A percentile compares a stretch with the other conserved stretches of the same genome.
Conservation (phyloP, 2,113 vertebrate genomes). For the Sphyrna mokarran region DNA sequence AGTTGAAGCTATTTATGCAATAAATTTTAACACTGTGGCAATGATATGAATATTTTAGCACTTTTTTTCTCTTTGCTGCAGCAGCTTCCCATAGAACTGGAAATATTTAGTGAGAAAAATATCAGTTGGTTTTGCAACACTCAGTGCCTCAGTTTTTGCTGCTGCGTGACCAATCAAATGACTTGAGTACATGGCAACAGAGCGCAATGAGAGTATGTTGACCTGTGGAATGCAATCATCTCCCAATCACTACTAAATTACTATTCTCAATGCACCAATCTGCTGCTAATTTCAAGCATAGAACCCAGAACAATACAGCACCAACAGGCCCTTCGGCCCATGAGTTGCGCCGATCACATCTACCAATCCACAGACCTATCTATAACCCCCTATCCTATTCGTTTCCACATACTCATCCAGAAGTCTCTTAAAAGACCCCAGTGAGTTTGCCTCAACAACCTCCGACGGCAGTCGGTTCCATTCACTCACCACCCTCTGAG, state of each 20-base stretch:
- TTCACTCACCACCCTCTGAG: no score
- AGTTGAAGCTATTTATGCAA: neutral
- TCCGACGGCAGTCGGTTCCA: no score
- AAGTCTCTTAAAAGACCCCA: no score
- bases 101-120: neutral
- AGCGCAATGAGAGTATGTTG: neutral
- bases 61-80: neutral
- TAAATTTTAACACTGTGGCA: neutral
- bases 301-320: no score
- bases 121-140: neutral
- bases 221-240: neutral
- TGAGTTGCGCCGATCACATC: no score
- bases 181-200: neutral
- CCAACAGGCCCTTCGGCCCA: no score
- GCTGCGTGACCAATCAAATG: neutral
- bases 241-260: neutral
- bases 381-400: no score
- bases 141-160: neutral
- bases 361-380: no score
- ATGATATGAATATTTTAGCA: slow-evolving; percentile 21
- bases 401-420: no score
- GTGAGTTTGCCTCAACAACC: no score
- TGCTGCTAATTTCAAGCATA: neutral
- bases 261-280: neutral
- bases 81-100: neutral